Evolutionary conservation across 64 coral and sea anemone genomes (phyloP).

Genomic region (Pocillopora verrucosa): DNA sequence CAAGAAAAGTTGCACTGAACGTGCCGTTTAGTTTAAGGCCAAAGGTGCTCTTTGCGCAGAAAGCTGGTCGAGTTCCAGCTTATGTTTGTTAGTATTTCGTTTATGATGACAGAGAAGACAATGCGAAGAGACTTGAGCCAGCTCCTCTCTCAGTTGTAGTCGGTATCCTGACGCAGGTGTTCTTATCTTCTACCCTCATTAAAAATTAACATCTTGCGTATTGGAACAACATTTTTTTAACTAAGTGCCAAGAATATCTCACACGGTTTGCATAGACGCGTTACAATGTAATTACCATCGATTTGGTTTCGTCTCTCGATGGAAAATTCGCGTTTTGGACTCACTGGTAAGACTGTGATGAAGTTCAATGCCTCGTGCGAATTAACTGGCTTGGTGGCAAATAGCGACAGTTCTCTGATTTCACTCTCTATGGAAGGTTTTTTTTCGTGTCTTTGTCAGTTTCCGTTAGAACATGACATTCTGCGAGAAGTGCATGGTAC

Average conservation of each 20-base stretch:
- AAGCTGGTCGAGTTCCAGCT: not conserved
- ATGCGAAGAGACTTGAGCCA: not conserved
- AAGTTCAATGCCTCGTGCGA: not conserved
- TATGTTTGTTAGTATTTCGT: not conserved
- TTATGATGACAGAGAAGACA: not conserved
- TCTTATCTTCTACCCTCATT: not conserved
- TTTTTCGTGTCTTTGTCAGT: not conserved
- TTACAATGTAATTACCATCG: conserved; percentile 21
- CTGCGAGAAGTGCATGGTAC: not conserved
- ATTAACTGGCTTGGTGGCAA: not conserved
- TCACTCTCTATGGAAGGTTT: not conserved
- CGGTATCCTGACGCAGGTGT: not conserved
- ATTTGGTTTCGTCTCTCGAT: not conserved
- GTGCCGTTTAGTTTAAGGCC: too few relatives aligned
- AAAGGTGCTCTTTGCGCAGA: not conserved
- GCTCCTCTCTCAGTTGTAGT: not conserved
- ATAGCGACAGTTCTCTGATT: not conserved
- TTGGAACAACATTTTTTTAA: conserved; percentile 4
- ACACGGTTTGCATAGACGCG: not conserved
- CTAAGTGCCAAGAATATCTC: conserved; percentile 7
- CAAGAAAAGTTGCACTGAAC: too few relatives aligned
- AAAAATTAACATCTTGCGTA: conserved; percentile 28
- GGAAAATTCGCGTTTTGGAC: not conserved
- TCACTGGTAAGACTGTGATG: not conserved
- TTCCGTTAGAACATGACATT: not conserved